Percentiles rank a stretch among this genome's conserved stretches.
Conservation (phyloP, 1,140 invertebrate genomes). For the Reticulitermes speratus region DNA sequence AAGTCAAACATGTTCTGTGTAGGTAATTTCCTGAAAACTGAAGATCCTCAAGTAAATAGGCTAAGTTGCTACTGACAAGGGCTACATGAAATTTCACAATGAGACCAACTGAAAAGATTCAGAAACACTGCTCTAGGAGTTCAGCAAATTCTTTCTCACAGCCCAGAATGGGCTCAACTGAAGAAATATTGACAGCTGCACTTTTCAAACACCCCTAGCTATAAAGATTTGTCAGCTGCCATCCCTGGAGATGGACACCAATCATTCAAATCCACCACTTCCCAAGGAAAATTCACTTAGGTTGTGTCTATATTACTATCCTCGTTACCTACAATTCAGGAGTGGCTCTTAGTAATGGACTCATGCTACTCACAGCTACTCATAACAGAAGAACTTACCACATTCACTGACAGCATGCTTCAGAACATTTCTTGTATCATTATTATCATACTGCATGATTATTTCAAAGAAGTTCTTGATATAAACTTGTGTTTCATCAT, state of each 20-base stretch:
- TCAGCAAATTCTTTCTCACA: no score
- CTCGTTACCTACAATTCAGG: not conserved
- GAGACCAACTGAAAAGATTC: no score
- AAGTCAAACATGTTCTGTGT: no score
- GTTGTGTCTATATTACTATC: not conserved
- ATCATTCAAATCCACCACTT: not conserved
- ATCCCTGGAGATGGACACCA: no score
- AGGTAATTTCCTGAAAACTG: no score
- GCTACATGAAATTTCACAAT: no score
- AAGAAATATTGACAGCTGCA: no score
- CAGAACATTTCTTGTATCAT: not conserved
- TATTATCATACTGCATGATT: not conserved
- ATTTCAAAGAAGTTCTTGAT: constrained; percentile 10
- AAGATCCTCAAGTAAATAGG: no score
- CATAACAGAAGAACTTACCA: not conserved
- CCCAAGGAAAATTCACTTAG: not conserved
- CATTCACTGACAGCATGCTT: not conserved
- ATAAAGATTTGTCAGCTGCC: no score
- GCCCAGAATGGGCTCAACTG: no score
- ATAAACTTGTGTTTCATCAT: not conserved
- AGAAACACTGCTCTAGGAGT: no score
- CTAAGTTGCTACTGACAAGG: no score
- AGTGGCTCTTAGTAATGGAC: not conserved
- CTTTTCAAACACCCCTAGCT: not conserved
- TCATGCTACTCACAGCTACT: not conserved